Conservation (phyloP, 92 coral and sea anemone species). For the Diadumene lineata region DNA sequence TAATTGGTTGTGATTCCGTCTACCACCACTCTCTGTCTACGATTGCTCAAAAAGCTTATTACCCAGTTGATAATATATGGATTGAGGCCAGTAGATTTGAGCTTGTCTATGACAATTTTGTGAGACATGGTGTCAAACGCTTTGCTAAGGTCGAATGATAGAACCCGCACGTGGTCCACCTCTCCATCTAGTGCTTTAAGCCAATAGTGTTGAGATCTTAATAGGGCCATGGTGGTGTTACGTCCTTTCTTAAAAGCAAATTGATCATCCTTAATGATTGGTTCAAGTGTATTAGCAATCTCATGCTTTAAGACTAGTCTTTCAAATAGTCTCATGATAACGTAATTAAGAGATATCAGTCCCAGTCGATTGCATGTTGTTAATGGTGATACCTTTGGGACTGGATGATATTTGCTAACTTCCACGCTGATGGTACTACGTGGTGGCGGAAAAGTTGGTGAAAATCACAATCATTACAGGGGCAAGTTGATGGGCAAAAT, state of each 20-base stretch:
- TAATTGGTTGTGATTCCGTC: background rate
- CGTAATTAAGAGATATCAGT: no score
- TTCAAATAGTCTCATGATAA: no score
- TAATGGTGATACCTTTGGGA: no score
- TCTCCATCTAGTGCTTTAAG: conserved; percentile 17
- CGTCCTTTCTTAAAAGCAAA: conserved; percentile 28
- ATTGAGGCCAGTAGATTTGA: conserved; percentile 8
- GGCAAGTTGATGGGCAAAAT: no score
- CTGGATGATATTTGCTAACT: no score
- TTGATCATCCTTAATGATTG: conserved; percentile 9
- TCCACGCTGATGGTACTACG: no score
- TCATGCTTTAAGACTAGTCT: no score
- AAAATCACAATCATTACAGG: no score
- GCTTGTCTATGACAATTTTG: conserved; percentile 16
- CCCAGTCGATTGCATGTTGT: no score
- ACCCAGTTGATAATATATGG: conserved; percentile 10
- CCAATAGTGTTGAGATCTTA: conserved; percentile 17
- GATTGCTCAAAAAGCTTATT: background rate
- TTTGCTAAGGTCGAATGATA: conserved; percentile 30
- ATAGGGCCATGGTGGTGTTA: conserved; percentile 27
- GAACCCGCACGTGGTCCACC: conserved; percentile 23
- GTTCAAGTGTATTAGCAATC: no score
- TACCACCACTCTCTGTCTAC: background rate
- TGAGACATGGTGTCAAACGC: conserved; percentile 40
- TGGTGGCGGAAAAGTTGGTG: no score